A percentile compares a stretch with the other conserved stretches of the same genome.
phyloP scores from a whole-genome alignment of 2,113 vertebrate species.

The Neodontobutis hainanensis region DNA sequence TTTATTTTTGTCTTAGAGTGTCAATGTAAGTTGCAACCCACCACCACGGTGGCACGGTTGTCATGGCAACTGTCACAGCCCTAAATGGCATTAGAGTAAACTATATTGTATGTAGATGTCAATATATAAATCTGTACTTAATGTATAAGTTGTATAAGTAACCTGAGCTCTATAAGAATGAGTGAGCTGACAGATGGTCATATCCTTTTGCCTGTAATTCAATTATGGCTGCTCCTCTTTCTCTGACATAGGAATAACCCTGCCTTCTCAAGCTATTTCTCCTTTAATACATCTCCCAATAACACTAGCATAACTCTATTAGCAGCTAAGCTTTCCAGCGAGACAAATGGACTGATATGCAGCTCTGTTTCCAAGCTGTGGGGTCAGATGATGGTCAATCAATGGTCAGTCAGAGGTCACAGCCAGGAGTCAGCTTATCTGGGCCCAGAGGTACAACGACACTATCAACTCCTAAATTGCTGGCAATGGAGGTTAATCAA shows the following conservation, averaged over 20 bases:
- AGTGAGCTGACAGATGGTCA: conserved; percentile 57
- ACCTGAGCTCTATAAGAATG: conserved; percentile 5
- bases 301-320: conserved; percentile 88
- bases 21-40: too few species aligned
- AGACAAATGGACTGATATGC: conserved; percentile 43
- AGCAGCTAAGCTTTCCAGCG: conserved; percentile 82
- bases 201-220: conserved; percentile 78
- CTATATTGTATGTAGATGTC: conserved; percentile 25
- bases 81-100: conserved; percentile 6
- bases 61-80: too few species aligned
- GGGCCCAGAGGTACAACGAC: conserved; percentile 41
- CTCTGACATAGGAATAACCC: conserved; percentile 86
- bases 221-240: conserved; percentile 83
- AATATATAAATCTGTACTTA: conserved; percentile 17
- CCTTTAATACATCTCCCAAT: conserved; percentile 88
- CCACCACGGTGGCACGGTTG: too few species aligned
- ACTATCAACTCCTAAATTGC: conserved; percentile 49
- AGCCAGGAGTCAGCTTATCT: conserved; percentile 67
- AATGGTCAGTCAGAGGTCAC: conserved; percentile 74
- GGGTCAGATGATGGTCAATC: conserved; percentile 82
- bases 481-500: conserved; percentile 53
- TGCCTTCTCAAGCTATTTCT: conserved; percentile 82
- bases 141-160: conserved; percentile 39
- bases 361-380: conserved; percentile 61
- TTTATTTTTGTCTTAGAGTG: too few species aligned